Percentiles rank a stretch among this genome's conserved stretches.
Evolutionary conservation across 2,888 invertebrate species (phyloP).

Genomic region (Mesoligia furuncula): DNA sequence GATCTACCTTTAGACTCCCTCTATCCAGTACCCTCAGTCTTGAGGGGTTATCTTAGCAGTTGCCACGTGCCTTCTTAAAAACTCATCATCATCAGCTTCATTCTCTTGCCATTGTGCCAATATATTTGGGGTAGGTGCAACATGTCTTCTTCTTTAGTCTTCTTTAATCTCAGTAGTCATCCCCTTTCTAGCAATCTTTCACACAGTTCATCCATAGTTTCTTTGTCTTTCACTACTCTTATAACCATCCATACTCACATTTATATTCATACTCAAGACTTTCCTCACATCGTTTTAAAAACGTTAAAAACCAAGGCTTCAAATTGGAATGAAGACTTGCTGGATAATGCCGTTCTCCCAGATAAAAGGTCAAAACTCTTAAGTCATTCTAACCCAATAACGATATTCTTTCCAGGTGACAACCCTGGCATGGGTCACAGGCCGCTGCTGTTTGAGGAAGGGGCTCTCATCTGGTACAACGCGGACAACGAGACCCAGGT

Average conservation of each 20-base stretch:
- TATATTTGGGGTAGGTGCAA: neutral
- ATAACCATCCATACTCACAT: neutral
- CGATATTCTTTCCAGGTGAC: conserved; percentile 78
- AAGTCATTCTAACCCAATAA: neutral
- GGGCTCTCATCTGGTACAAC: conserved; percentile 92
- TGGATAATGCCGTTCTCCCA: neutral
- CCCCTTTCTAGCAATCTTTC: neutral
- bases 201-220: neutral
- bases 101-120: neutral
- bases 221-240: neutral
- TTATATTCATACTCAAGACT: neutral
- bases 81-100: neutral
- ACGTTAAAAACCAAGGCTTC: neutral
- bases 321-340: neutral
- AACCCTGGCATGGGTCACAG: conserved; percentile 93
- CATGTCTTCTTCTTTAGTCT: neutral
- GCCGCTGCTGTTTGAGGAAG: conserved; percentile 91
- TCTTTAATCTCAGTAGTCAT: neutral
- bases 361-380: neutral
- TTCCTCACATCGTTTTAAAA: neutral
- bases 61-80: neutral
- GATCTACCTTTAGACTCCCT: neutral
- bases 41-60: neutral
- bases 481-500: conserved; percentile 89
- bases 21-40: no score